phyloP scores from a whole-genome alignment of 2,113 vertebrate genomes.

The Rutilus rutilus region DNA sequence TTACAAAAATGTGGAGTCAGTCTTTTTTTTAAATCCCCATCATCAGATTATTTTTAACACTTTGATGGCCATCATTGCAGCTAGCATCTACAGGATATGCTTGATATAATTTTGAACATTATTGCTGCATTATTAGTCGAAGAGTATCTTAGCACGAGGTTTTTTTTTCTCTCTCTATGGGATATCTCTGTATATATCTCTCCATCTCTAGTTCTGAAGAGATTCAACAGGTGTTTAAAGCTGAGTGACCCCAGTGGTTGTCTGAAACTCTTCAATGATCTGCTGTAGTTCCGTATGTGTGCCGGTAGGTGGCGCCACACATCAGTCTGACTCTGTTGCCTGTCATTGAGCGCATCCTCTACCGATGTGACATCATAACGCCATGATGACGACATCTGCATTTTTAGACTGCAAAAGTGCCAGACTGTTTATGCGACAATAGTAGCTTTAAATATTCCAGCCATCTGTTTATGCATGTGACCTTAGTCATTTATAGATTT shows the following conservation, averaged over 20 bases:
- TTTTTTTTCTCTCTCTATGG: too few species aligned
- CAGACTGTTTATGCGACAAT: slow-evolving; percentile 27
- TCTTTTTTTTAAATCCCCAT: too few species aligned
- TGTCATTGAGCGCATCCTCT: slow-evolving; percentile 73
- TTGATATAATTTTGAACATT: too few species aligned
- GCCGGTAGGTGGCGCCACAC: slow-evolving; percentile 63
- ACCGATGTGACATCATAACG: slow-evolving; percentile 67
- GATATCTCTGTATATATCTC: too few species aligned
- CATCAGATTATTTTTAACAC: too few species aligned
- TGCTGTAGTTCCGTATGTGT: neutral
- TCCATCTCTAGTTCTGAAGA: too few species aligned
- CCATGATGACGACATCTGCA: slow-evolving; percentile 57
- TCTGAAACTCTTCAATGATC: neutral
- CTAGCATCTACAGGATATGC: too few species aligned
- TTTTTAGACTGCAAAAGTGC: slow-evolving; percentile 21
- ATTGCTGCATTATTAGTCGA: too few species aligned
- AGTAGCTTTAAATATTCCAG: neutral
- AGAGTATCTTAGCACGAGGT: too few species aligned
- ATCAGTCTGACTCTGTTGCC: slow-evolving; percentile 16
- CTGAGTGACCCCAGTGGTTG: neutral
- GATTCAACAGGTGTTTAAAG: slow-evolving; percentile 6
- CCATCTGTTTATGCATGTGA: neutral
- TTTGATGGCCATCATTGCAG: too few species aligned
- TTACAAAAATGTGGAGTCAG: too few species aligned
- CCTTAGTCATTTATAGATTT: neutral